Evolutionary conservation across 2,797 vertebrate genomes (phyloP).

Genomic region (Brachyrhaphis roseni): DNA sequence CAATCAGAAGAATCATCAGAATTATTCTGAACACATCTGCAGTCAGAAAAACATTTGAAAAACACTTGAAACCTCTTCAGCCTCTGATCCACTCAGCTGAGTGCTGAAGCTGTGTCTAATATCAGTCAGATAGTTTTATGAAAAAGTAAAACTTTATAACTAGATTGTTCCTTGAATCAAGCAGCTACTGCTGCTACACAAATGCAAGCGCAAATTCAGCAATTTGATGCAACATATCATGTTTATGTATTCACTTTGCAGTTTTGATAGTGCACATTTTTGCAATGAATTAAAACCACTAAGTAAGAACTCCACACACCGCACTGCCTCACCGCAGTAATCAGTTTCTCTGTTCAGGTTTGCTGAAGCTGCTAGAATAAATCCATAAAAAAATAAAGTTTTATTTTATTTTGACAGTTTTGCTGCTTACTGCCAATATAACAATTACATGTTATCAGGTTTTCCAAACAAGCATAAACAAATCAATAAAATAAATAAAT

Average conservation of each 20-base stretch:
- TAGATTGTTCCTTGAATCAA: neutral
- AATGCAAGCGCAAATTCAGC: constrained; percentile 7
- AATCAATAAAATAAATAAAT: neutral
- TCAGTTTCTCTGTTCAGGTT: neutral
- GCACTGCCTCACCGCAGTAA: neutral
- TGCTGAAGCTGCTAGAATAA: neutral
- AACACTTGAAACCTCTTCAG: neutral
- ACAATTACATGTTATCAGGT: constrained; percentile 2
- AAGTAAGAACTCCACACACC: neutral
- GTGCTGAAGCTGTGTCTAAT: neutral
- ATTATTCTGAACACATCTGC: neutral
- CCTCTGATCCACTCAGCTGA: neutral
- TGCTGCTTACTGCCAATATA: neutral
- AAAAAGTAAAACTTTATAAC: constrained; percentile 14
- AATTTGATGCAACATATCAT: neutral
- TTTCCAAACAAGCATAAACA: constrained; percentile 2
- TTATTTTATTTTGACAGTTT: neutral
- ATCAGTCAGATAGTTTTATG: constrained; percentile 20
- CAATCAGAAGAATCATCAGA: neutral
- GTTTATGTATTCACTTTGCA: constrained; percentile 5
- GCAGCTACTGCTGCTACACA: neutral
- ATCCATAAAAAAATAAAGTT: neutral
- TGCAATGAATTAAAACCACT: neutral
- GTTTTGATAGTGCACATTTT: neutral
- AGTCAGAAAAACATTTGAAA: neutral